Conservation (phyloP, 2,113 vertebrate species). For the Tenebrosternarchus preto region DNA sequence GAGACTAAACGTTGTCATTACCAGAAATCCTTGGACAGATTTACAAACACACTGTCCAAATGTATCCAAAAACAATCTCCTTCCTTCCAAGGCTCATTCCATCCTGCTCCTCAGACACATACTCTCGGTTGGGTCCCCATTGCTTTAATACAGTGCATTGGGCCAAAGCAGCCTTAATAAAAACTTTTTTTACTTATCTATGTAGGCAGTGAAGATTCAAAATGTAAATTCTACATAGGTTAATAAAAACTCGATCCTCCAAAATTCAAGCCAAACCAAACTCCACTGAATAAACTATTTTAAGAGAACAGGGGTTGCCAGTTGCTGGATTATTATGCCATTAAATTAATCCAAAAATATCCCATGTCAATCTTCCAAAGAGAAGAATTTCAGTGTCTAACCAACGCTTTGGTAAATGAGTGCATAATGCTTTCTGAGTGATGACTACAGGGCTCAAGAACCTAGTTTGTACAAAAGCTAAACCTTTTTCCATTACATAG, state of each 20-base stretch:
- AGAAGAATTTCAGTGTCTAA: not conserved
- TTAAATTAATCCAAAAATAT: constrained; percentile 26
- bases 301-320: constrained; percentile 24
- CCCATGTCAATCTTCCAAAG: constrained; percentile 21
- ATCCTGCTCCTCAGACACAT: not conserved
- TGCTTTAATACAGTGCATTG: not conserved
- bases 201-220: not conserved
- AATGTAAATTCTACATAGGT: not conserved
- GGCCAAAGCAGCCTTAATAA: not conserved
- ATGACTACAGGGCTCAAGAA: not conserved
- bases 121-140: not conserved
- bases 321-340: constrained; percentile 6
- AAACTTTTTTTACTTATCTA: not conserved
- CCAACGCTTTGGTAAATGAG: not conserved
- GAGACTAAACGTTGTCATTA: constrained; percentile 15
- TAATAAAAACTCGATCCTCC: not conserved
- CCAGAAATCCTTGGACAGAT: constrained; percentile 23
- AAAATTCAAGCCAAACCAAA: constrained; percentile 26
- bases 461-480: not conserved
- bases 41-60: constrained; percentile 11
- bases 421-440: not conserved
- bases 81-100: not conserved
- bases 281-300: constrained; percentile 43
- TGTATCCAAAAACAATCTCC: not conserved
- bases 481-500: not conserved